A percentile compares a stretch with the other conserved stretches of the same genome.
Evolutionary conservation across 2,888 invertebrate genomes (phyloP).

Genomic region (Rhagonycha fulva): DNA sequence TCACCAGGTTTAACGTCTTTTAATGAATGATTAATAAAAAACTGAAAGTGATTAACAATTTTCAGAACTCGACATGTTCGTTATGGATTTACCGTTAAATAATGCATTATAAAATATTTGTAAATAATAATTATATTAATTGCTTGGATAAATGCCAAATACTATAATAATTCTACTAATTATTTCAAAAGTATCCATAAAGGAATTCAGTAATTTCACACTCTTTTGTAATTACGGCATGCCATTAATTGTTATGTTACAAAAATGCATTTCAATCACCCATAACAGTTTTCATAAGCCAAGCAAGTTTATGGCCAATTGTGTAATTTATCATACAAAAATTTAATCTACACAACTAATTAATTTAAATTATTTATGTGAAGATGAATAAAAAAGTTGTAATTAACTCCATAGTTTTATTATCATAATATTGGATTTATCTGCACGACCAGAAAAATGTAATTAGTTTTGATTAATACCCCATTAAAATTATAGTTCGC

Average conservation of each 20-base stretch:
- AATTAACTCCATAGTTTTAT: not conserved
- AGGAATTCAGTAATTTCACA: not conserved
- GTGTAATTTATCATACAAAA: not conserved
- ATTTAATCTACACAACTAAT: not conserved
- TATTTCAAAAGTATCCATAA: not conserved
- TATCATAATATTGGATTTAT: not conserved
- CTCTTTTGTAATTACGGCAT: not conserved
- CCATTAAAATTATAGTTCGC: not conserved
- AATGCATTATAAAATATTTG: not conserved
- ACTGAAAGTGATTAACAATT: not conserved
- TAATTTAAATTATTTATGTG: not conserved
- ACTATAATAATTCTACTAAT: not conserved
- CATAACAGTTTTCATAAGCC: not conserved
- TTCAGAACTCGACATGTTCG: not conserved
- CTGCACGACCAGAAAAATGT: not conserved
- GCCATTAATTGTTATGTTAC: not conserved
- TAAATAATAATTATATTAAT: not conserved
- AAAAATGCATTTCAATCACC: not conserved
- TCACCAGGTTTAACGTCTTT: not conserved
- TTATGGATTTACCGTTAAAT: not conserved
- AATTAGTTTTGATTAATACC: not conserved
- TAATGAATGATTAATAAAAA: not conserved
- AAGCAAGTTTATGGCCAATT: not conserved
- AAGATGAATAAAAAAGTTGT: not conserved
- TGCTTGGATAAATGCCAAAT: slow-evolving; percentile 3